A percentile compares a stretch with the other conserved stretches of the same genome.
Evolutionary conservation across 2,113 vertebrate species (phyloP).

Genomic region (Dendropsophus ebraccatus): DNA sequence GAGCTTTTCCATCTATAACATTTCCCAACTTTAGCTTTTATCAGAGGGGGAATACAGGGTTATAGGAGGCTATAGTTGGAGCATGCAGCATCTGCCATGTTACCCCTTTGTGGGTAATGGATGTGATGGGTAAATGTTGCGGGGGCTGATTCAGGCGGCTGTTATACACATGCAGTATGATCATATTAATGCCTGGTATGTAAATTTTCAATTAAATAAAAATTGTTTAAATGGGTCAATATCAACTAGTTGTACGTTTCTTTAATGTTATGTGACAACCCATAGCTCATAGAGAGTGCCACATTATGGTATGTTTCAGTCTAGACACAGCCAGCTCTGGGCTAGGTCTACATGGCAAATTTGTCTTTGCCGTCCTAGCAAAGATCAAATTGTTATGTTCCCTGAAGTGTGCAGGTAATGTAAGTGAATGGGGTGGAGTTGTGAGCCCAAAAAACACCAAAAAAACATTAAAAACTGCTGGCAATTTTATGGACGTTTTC

Average conservation of each 20-base stretch:
- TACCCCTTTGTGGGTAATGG: not conserved
- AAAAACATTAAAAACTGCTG: no score
- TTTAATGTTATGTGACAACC: no score
- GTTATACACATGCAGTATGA: not conserved
- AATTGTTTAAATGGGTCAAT: not conserved
- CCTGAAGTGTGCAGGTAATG: no score
- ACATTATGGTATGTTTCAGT: no score
- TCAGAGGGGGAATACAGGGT: not conserved
- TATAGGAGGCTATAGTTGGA: not conserved
- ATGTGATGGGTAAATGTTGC: not conserved
- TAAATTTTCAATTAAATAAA: not conserved
- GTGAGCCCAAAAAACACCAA: no score
- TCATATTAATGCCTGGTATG: not conserved
- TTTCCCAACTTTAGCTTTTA: fast-evolving
- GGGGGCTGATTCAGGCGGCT: not conserved
- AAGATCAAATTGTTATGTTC: no score
- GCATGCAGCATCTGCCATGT: not conserved
- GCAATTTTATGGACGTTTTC: no score
- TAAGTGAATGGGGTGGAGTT: no score
- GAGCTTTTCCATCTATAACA: not conserved
- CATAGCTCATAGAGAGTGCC: no score
- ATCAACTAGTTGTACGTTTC: not conserved
- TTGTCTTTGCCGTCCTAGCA: no score
- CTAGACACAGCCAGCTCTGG: no score
- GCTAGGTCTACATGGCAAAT: no score